phyloP scores from a whole-genome alignment of 2,113 vertebrate species.

The Plotosus lineatus region DNA sequence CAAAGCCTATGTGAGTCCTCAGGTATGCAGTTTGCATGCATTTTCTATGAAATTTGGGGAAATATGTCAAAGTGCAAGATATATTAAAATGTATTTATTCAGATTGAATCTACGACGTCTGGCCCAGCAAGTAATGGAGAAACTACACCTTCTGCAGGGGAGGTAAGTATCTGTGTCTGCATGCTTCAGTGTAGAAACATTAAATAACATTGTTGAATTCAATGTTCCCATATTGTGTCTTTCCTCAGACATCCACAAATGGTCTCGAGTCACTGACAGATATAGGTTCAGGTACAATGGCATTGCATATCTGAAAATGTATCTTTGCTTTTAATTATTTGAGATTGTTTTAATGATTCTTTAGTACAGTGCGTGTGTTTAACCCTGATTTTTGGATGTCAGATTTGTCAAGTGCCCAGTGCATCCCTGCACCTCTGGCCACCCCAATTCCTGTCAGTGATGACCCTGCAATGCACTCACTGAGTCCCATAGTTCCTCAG shows the following conservation, averaged over 20 bases:
- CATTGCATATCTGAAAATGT: neutral
- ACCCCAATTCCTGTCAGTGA: conserved; percentile 78
- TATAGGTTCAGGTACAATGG: conserved; percentile 84
- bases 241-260: conserved; percentile 80
- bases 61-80: neutral
- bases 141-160: conserved; percentile 66
- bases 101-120: conserved; percentile 65
- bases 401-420: conserved; percentile 73
- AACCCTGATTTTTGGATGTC: conserved; percentile 15
- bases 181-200: neutral
- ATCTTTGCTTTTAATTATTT: neutral
- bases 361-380: neutral
- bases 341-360: neutral
- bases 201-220: neutral
- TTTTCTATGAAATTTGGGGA: neutral
- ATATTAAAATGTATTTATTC: neutral
- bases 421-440: conserved; percentile 79
- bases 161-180: conserved; percentile 58
- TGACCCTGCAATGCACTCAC: conserved; percentile 68
- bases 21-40: conserved; percentile 69
- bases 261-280: conserved; percentile 89
- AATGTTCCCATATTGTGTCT: neutral
- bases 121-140: conserved; percentile 69
- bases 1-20: conserved; percentile 93
- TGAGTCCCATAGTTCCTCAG: conserved; percentile 64